Base-by-base conservation (phyloP, 2,797 vertebrate genomes). In the Clamator glandarius region DNA sequence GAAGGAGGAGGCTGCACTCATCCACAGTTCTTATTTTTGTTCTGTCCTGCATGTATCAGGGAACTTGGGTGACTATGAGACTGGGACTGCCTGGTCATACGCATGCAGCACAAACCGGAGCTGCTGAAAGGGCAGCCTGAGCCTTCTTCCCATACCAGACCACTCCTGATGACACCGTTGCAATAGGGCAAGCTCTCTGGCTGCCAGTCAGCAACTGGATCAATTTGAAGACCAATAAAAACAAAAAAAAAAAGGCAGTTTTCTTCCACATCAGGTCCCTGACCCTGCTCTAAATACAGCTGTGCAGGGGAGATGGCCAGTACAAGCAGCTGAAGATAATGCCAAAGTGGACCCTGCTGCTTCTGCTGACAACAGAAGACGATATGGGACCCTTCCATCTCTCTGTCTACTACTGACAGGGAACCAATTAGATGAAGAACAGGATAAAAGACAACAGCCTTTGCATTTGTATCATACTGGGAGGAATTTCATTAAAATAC, bases 341-440 rank as follows among this genome's bases (percentile, higher is more conserved):
- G 10, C 25, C 25, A 55, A 9, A 0, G 0, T 3, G 6, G 58
- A 66, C 18, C 24, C 57, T 66, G 21, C 17, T 14, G 46, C 58
- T 82, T 85, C 70, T 74, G 26, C 52, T 52, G 52, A 25, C 26
- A 44, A 28, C 33, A 70, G 58, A 80, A 63, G 42, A 72, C 59
- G 0, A 52, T 8, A 11, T 33, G 21, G 23, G 23, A 44, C 6
- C 25, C 28, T 12, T 88, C 33, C 2, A 31, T 26, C 33, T 28
- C 46, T 82, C 59, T n/a, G 25, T 26, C 55, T 3, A 0, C 31
- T 69, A 12, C 29, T 67, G n/a, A 63, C 17, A 36, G 50, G n/a
- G 11, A 85, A 67, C 5, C 8, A 55, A 16, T 24, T 11, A 62
- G 58, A 21, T 39, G 48, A 29, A 67, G 25, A 63, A 59, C 0